Evolutionary conservation across 2,888 invertebrate species (phyloP).

Genomic region (Strigamia maritima): DNA sequence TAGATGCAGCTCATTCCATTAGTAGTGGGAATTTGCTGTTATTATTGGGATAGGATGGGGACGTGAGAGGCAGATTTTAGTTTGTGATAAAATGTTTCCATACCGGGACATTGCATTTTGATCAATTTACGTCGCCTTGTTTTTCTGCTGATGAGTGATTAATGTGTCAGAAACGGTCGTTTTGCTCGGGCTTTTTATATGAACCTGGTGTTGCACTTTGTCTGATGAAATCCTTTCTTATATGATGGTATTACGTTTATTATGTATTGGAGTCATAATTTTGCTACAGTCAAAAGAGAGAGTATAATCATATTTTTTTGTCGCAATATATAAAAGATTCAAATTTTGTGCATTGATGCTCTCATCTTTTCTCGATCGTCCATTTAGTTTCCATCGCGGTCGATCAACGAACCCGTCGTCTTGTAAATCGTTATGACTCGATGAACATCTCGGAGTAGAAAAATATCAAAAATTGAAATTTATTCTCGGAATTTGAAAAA

Average conservation of each 20-base stretch:
- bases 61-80: not conserved
- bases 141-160: constrained; percentile 23
- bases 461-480: not conserved
- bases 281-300: not conserved
- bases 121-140: constrained; percentile 27
- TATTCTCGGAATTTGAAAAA: not conserved
- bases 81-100: constrained; percentile 28
- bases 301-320: not conserved
- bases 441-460: not conserved
- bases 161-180: constrained; percentile 29
- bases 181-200: constrained; percentile 8
- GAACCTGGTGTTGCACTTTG: constrained; percentile 32
- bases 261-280: constrained; percentile 5
- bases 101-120: constrained; percentile 21
- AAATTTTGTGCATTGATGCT: not conserved
- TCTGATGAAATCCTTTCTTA: constrained; percentile 25
- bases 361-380: not conserved
- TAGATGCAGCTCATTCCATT: constrained; percentile 32
- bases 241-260: constrained; percentile 7
- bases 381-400: not conserved
- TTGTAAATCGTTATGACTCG: not conserved
- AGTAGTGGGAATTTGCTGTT: constrained; percentile 26
- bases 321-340: not conserved
- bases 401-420: not conserved
- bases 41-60: constrained; percentile 18